Base-by-base conservation (phyloP, 2,113 vertebrate species). In the Paraplagusia blochii region DNA sequence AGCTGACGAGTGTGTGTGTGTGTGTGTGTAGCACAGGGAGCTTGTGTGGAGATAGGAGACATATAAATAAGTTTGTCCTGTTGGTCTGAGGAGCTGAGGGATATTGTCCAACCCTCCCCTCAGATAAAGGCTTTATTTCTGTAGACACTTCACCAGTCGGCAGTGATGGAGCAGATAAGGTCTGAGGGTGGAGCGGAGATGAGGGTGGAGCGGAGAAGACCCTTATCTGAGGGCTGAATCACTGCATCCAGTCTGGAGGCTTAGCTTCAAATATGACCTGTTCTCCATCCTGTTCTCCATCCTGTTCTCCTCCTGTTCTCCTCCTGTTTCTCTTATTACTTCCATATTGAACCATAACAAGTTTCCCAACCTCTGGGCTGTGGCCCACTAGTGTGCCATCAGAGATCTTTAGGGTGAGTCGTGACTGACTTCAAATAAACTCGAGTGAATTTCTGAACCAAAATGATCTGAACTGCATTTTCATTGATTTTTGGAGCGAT, bases 61-160 rank as follows among this genome's bases (percentile, higher is more conserved):
- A 11, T 53, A 22, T 38, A 42, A 19, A 14, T 48, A 8, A 8
- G 44, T 38, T 35, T 38, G 17, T 56, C 22, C 22, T 29, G 22
- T 29, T 2, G n/a, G n/a, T n/a, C n/a, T n/a, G n/a, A n/a, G 33
- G 14, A 13, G 44, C 55, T 49, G 8, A 50, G 42, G 61, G 77
- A 74, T 82, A 79, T 84, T 80, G 53, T 45, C 74, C 53, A 70
- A 66, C 44, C 66, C 43, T 56, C 65, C 48, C 67, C 46, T 50
- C 76, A 82, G 79, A 84, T 85, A 79, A 82, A 48, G 55, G 46
- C 72, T 82, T 76, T 15, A 59, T 55, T 52, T 66, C 70, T 67
- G 39, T 72, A 69, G 66, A 57, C 58, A 39, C 59, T 76, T 82
- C 64, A 72, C 59, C 55, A 53, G 69, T 81, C 76, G 44, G 15